phyloP scores from a whole-genome alignment of 2,113 vertebrate genomes.

The Regulus satrapa region DNA sequence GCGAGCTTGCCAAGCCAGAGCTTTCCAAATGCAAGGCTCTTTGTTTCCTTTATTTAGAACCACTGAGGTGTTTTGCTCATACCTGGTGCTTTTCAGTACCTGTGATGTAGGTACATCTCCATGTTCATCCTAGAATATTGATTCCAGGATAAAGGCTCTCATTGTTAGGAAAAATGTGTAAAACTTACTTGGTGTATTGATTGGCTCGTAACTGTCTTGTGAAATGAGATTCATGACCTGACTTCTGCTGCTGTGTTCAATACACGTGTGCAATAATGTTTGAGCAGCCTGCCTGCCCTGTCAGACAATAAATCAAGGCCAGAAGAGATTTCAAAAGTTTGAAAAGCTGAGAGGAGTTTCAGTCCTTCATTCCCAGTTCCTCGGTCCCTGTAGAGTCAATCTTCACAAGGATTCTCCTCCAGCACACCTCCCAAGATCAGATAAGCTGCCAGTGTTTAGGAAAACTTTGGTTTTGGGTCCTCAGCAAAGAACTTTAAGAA shows the following conservation, averaged over 20 bases:
- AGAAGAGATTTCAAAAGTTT: not conserved
- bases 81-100: not conserved
- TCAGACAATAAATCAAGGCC: not conserved
- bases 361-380: not conserved
- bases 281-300: not conserved
- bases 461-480: not conserved
- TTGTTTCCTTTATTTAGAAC: not conserved
- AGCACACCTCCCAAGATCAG: not conserved
- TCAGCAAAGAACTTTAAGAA: not conserved
- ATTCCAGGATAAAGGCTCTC: not conserved
- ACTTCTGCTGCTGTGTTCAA: not conserved
- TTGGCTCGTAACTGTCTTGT: not conserved
- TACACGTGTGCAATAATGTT: not conserved
- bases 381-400: not conserved
- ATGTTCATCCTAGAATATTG: not conserved
- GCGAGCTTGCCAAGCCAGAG: not conserved
- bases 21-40: not conserved
- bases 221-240: not conserved
- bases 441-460: not conserved
- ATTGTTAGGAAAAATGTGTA: not conserved
- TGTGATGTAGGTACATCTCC: not conserved
- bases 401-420: not conserved
- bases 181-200: not conserved
- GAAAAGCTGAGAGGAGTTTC: not conserved
- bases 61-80: not conserved